Evolutionary conservation across 1,140 invertebrate genomes (phyloP), one percentile per base, ranked within the genome.

Genomic region (Ctenoplectra terminalis): DNA sequence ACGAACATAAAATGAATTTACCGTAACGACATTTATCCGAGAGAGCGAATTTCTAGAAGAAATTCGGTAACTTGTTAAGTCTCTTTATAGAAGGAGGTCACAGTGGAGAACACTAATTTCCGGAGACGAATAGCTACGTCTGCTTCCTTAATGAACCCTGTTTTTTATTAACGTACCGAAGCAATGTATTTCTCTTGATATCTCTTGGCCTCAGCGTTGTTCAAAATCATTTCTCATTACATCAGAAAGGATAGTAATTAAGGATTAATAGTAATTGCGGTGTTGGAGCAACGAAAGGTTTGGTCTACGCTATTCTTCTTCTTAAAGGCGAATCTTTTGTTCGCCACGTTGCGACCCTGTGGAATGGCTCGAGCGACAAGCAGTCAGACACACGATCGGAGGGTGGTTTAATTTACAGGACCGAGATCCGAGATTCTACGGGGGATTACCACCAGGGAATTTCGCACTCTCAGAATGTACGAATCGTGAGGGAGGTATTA

Each of bases 371-470:
- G 76, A 66, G 67, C 71, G 86, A 84, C 75, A 75, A 79, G 74
- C 81, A 58, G 61, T 75, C 70, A 72, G 81, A 74, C 79, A 76
- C 61, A 81, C 77, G 58, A 87, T 87, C 63, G 78, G 54, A 77
- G 64, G 85, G 85, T 77, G 48, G 82, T 82, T 87, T 87, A 87
- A 87, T 87, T 87, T 87, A 87, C 85, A 87, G 70, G 74, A 40
- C 48, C 9, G 73, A 78, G 82, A 87, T 71, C 26, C 63, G 61
- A 58, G 86, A 54, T 87, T 82, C 86, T 82, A 82, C 73, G 63
- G 82, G 85, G 87, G 73, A 85, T 88, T 85, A 83, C 79, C 83
- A 67, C 77, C 70, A 64, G 76, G 80, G 86, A 88, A 88, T 88
- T 88, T 88, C 84, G 73, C 87, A 88, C 86, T 88, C 81, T 78